Evolutionary conservation across 2,888 invertebrate genomes (phyloP).

Genomic region (Drosophila borborema): DNA sequence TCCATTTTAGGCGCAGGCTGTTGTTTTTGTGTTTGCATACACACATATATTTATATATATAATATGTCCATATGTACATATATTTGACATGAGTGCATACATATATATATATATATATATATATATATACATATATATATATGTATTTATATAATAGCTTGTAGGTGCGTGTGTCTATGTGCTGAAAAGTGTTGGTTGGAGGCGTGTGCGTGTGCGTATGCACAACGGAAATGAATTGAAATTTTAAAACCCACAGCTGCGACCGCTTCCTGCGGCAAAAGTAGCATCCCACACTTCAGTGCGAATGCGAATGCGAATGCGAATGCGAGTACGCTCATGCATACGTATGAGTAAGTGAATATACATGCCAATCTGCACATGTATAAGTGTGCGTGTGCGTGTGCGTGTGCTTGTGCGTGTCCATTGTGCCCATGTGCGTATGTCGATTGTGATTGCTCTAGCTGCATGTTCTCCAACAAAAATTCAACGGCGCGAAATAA

Average conservation of each 20-base stretch:
- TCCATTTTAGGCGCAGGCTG: slow-evolving; percentile 75
- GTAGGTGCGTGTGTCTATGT: slow-evolving; percentile 15
- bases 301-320: slow-evolving; percentile 22
- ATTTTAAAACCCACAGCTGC: slow-evolving; percentile 82
- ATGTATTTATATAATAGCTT: slow-evolving; percentile 29
- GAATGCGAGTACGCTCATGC: slow-evolving; percentile 38
- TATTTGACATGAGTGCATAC: slow-evolving; percentile 19
- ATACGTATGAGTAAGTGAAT: slow-evolving; percentile 35
- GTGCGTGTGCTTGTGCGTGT: too few species aligned
- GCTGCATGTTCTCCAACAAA: slow-evolving; percentile 41
- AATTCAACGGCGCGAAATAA: slow-evolving; percentile 23
- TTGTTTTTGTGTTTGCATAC: slow-evolving; percentile 10
- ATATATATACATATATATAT: too few species aligned
- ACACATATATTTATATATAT: not conserved
- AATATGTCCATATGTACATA: slow-evolving; percentile 1
- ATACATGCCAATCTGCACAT: slow-evolving; percentile 1
- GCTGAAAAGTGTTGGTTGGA: slow-evolving; percentile 22
- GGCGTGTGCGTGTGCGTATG: slow-evolving; percentile 61
- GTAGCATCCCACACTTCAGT: slow-evolving; percentile 70
- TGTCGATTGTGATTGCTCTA: slow-evolving; percentile 13
- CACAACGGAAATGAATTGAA: slow-evolving; percentile 81
- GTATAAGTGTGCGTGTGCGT: slow-evolving; percentile 15
- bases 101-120: not conserved
- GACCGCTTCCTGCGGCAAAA: slow-evolving; percentile 81
- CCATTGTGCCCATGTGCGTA: slow-evolving; percentile 13